These are phyloP conservation scores for Xestia xanthographa DNA, from an alignment of 2,888 invertebrate species.

Conservation along the genomic window DNA sequence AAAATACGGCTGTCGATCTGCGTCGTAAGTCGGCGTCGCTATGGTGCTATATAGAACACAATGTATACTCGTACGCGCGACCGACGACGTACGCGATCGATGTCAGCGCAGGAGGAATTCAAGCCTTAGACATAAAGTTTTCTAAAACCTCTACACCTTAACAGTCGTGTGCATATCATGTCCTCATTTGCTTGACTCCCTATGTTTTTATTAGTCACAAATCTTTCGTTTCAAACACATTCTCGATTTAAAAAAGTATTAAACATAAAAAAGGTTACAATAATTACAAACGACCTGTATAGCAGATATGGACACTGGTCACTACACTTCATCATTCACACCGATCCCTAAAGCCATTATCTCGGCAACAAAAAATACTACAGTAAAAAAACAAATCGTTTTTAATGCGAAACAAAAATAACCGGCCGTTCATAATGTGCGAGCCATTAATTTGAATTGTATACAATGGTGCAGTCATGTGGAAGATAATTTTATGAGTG, in stretches of 20 bases:
- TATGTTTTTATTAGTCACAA: background rate
- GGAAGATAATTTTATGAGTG: constrained; percentile 72
- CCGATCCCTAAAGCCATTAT: constrained; percentile 58
- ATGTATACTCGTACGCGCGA: too few relatives aligned
- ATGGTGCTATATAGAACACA: too few relatives aligned
- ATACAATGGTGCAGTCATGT: constrained; percentile 73
- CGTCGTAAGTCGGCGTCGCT: too few relatives aligned
- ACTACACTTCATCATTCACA: constrained; percentile 41
- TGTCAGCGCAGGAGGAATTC: too few relatives aligned
- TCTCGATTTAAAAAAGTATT: background rate
- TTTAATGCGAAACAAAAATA: constrained; percentile 80
- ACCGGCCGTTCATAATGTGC: constrained; percentile 75
- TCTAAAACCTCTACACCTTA: background rate
- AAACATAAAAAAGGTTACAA: constrained; percentile 10
- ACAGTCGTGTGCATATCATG: background rate
- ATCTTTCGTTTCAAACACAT: background rate
- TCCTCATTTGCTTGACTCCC: background rate
- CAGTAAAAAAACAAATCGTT: constrained; percentile 72
- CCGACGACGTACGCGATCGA: too few relatives aligned
- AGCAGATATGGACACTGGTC: constrained; percentile 16
- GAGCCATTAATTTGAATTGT: constrained; percentile 80
- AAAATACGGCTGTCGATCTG: too few relatives aligned
- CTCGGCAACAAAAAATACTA: constrained; percentile 50
- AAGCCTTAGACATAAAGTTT: background rate
- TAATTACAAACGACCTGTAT: constrained; percentile 2